These are phyloP conservation scores for Vultur gryphus DNA, from an alignment of 2,797 vertebrate species.

Conservation along the genomic window DNA sequence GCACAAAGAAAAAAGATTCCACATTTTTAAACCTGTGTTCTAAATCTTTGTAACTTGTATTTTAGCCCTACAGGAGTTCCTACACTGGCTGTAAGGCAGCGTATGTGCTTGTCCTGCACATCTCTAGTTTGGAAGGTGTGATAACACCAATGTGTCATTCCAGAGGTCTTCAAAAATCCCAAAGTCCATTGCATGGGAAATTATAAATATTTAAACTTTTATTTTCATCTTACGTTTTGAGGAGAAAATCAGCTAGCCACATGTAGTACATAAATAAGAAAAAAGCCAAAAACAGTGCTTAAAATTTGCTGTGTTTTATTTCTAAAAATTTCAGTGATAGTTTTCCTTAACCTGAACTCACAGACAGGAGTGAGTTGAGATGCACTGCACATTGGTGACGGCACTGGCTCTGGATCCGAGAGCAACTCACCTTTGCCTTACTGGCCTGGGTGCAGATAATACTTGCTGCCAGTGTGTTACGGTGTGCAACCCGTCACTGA, in stretches of 20 bases:
- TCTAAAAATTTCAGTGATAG: neutral
- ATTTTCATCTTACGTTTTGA: neutral
- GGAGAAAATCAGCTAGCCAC: neutral
- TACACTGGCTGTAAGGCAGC: neutral
- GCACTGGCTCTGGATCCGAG: rapidly evolving
- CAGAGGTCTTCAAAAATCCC: neutral
- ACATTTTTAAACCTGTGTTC: neutral
- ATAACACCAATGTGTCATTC: neutral
- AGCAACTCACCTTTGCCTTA: neutral
- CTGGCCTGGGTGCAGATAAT: neutral
- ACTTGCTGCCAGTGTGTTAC: rapidly evolving
- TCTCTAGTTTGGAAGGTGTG: neutral
- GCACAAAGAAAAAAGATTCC: neutral
- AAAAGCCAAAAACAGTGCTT: neutral
- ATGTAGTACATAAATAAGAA: neutral
- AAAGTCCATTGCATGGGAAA: neutral
- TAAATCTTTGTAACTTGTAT: neutral
- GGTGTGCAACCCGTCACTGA: rapidly evolving
- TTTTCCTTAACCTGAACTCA: neutral
- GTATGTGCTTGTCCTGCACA: neutral
- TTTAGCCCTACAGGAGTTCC: neutral
- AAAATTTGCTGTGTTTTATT: neutral
- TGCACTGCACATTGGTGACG: neutral
- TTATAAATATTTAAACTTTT: neutral
- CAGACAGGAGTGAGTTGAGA: neutral